These are phyloP conservation scores for Monomorium pharaonis DNA, from an alignment of 1,140 invertebrate genomes.

Conservation along the genomic window DNA sequence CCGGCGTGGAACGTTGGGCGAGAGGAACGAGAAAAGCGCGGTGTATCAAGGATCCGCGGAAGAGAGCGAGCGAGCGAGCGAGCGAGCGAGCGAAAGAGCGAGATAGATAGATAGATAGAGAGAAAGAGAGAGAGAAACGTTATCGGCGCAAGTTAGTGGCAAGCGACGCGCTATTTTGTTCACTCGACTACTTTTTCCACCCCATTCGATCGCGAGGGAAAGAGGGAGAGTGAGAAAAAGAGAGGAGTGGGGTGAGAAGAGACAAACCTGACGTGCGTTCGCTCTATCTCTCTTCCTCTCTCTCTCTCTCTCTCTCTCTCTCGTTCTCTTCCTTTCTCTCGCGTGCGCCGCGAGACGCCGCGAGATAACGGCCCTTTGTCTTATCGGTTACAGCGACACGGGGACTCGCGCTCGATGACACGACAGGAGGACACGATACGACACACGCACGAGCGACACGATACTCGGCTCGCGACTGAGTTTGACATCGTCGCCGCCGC, in stretches of 20 bases:
- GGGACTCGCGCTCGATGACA: not conserved
- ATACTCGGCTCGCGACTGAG: conserved; percentile 73
- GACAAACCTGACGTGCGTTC: conserved; percentile 31
- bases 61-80: too few species aligned
- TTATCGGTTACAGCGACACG: not conserved
- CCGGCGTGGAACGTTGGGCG: not conserved
- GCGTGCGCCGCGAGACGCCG: not conserved
- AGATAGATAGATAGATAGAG: too few species aligned
- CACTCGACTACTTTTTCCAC: not conserved
- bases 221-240: not conserved
- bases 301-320: not conserved
- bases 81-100: too few species aligned
- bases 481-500: conserved; percentile 66
- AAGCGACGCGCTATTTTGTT: not conserved
- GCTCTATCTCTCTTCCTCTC: not conserved
- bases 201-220: not conserved
- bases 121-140: too few species aligned
- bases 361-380: conserved; percentile 14
- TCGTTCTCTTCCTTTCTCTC: not conserved
- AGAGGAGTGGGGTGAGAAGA: not conserved
- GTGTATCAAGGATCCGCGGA: not conserved
- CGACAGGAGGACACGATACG: not conserved
- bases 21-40: not conserved
- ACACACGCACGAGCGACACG: conserved; percentile 63
- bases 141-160: not conserved